Conservation (phyloP, 1,140 invertebrate species). For the Cotesia glomerata region DNA sequence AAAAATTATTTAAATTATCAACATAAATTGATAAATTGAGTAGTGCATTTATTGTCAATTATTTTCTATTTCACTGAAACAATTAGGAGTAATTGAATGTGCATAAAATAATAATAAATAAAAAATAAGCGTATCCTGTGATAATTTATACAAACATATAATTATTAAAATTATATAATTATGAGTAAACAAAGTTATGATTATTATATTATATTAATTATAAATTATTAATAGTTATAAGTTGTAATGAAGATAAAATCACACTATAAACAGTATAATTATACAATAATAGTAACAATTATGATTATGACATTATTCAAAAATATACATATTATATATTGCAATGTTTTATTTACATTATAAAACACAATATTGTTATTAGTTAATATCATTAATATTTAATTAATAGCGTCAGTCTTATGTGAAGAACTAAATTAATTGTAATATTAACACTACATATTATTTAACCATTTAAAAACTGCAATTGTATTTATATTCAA, state of each 20-base stretch:
- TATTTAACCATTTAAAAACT: not conserved
- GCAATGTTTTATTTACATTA: no score
- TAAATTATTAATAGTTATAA: no score
- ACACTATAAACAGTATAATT: not conserved
- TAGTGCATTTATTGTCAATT: not conserved
- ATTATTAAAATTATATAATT: slow-evolving; percentile 12
- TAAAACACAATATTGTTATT: no score
- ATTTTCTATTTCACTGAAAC: not conserved
- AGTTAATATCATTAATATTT: no score
- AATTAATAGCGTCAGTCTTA: not conserved
- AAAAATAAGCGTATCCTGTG: slow-evolving; percentile 39
- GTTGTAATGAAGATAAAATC: not conserved
- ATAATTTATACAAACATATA: slow-evolving; percentile 35
- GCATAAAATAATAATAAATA: not conserved
- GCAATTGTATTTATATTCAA: no score
- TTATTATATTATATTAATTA: no score
- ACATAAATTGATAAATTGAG: not conserved
- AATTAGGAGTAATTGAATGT: not conserved
- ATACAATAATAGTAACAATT: not conserved
- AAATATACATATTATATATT: slow-evolving; percentile 8
- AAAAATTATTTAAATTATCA: not conserved
- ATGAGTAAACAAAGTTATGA: not conserved
- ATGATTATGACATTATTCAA: slow-evolving; percentile 24
- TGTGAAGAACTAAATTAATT: not conserved
- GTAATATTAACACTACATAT: no score